Evolutionary conservation across 2,888 invertebrate genomes (phyloP).

Genomic region (Ophioninae sp.): DNA sequence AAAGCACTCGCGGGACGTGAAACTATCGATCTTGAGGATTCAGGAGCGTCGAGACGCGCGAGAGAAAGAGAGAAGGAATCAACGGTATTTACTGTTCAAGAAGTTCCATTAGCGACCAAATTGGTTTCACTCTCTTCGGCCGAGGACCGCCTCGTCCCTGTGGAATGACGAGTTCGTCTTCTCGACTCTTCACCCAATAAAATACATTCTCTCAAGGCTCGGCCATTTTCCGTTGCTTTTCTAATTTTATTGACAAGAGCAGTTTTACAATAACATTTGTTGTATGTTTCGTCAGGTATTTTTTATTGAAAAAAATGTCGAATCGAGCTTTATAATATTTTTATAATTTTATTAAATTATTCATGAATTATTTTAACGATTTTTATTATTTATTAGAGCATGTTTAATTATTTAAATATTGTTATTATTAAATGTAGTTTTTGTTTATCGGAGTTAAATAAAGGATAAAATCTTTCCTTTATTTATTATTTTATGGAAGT

Average conservation of each 20-base stretch:
- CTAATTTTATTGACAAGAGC: too few species aligned
- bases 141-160: constrained; percentile 12
- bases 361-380: too few species aligned
- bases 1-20: constrained; percentile 31
- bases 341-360: too few species aligned
- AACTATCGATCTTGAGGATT: constrained; percentile 51
- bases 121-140: constrained; percentile 64
- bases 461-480: too few species aligned
- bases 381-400: too few species aligned
- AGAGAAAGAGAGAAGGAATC: constrained; percentile 6
- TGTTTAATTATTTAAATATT: too few species aligned
- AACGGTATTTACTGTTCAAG: constrained; percentile 33
- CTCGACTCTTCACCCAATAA: neutral
- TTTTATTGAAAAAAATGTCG: neutral
- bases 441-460: too few species aligned
- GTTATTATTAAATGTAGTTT: too few species aligned
- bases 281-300: neutral
- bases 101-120: constrained; percentile 64
- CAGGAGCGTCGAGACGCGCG: constrained; percentile 18
- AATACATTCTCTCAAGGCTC: neutral
- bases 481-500: too few species aligned
- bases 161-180: neutral
- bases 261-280: too few species aligned
- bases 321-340: neutral
- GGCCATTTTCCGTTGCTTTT: neutral